phyloP scores from a whole-genome alignment of 92 coral and sea anemone species.

The Porites divaricata region DNA sequence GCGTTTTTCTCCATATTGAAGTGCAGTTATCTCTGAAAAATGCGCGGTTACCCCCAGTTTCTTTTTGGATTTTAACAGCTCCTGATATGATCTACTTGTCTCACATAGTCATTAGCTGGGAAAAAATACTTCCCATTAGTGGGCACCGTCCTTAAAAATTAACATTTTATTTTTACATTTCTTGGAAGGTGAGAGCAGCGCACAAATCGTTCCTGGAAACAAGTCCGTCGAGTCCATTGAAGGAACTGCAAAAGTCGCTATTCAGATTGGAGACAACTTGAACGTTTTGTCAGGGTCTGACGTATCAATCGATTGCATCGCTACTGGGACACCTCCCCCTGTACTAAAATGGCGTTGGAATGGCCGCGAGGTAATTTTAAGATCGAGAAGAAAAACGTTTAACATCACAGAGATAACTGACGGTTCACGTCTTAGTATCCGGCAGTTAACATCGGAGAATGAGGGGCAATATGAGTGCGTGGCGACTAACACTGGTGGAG shows the following conservation, averaged over 20 bases:
- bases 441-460: conserved; percentile 47
- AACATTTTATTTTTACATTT: not conserved
- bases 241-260: conserved; percentile 36
- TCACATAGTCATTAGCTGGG: too few relatives aligned
- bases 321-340: conserved; percentile 80
- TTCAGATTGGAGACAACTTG: conserved; percentile 69
- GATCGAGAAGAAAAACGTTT: conserved; percentile 53
- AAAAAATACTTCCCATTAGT: too few relatives aligned
- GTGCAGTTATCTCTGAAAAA: too few relatives aligned
- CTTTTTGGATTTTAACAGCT: too few relatives aligned
- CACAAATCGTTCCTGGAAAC: conserved; percentile 63
- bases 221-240: conserved; percentile 57
- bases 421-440: conserved; percentile 56
- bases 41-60: too few relatives aligned
- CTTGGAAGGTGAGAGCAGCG: conserved; percentile 75
- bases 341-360: conserved; percentile 69
- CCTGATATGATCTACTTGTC: too few relatives aligned
- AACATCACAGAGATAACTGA: conserved; percentile 18
- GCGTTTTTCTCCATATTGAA: too few relatives aligned
- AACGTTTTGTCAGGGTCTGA: conserved; percentile 71
- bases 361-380: conserved; percentile 59
- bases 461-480: conserved; percentile 76
- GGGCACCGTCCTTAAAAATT: too few relatives aligned
- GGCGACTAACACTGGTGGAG: conserved; percentile 79
- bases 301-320: conserved; percentile 65